Evolutionary conservation across 2,113 vertebrate genomes (phyloP).

Genomic region (Periophthalmus modestus): DNA sequence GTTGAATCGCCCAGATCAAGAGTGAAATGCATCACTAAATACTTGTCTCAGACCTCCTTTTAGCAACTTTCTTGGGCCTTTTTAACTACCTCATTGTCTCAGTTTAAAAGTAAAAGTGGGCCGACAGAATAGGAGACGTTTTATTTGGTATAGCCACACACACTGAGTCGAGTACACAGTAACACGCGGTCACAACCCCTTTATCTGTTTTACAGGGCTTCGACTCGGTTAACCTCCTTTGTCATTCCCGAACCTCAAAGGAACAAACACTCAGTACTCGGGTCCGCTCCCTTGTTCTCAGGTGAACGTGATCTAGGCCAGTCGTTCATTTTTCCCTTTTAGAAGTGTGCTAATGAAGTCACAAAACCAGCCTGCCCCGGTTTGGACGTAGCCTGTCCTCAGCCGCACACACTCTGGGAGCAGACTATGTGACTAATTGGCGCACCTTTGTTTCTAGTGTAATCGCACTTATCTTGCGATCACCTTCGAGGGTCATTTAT

Average conservation of each 20-base stretch:
- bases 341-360: conserved; percentile 79
- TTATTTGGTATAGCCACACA: neutral
- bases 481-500: conserved; percentile 84
- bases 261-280: conserved; percentile 46
- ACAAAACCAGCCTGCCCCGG: conserved; percentile 72
- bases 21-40: too few relatives aligned
- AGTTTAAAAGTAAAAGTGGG: neutral
- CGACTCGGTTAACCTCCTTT: neutral
- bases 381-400: conserved; percentile 67
- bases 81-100: neutral
- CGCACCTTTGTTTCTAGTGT: conserved; percentile 78
- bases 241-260: conserved; percentile 42
- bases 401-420: conserved; percentile 53
- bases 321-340: conserved; percentile 73
- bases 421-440: conserved; percentile 78
- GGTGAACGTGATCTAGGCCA: conserved; percentile 62
- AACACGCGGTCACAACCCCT: neutral
- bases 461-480: conserved; percentile 81
- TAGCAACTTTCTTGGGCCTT: too few relatives aligned
- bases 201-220: neutral
- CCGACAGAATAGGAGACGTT: neutral
- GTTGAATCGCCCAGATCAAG: too few relatives aligned
- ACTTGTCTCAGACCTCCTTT: too few relatives aligned
- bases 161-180: neutral
- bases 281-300: conserved; percentile 58